Percentiles rank a stretch among this genome's conserved stretches.
phyloP scores from a whole-genome alignment of 2,113 vertebrate genomes.

The Gymnobelideus leadbeateri region DNA sequence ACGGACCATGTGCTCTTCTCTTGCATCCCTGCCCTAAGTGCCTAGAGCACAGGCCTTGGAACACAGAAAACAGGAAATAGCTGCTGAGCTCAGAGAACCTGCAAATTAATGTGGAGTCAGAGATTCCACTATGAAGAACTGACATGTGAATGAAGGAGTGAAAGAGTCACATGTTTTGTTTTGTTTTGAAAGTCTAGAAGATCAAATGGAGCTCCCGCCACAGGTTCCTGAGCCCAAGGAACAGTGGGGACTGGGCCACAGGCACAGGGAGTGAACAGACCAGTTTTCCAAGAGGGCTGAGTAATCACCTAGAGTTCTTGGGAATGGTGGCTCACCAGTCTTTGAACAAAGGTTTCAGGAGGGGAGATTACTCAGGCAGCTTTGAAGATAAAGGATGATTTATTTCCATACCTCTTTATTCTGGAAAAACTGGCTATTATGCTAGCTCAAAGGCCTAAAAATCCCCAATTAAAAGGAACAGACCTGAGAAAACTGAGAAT shows the following conservation, averaged over 20 bases:
- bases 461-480: background rate
- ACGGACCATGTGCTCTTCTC: background rate
- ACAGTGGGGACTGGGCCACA: background rate
- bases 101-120: background rate
- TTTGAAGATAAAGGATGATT: background rate
- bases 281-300: background rate
- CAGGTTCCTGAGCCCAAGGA: background rate
- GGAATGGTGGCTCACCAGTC: background rate
- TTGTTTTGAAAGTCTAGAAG: background rate
- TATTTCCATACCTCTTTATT: background rate
- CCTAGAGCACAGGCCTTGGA: background rate
- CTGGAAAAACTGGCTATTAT: background rate
- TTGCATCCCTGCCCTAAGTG: background rate
- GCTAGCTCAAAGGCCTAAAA: background rate
- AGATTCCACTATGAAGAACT: background rate
- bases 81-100: background rate
- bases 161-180: background rate
- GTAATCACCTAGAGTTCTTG: background rate
- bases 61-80: background rate
- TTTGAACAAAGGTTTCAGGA: background rate
- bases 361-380: background rate
- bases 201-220: background rate
- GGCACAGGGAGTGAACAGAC: background rate
- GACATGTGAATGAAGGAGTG: background rate
- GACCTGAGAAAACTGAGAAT: background rate